Evolutionary conservation across 2,888 invertebrate species (phyloP).

Genomic region (Apodemia hepburni): DNA sequence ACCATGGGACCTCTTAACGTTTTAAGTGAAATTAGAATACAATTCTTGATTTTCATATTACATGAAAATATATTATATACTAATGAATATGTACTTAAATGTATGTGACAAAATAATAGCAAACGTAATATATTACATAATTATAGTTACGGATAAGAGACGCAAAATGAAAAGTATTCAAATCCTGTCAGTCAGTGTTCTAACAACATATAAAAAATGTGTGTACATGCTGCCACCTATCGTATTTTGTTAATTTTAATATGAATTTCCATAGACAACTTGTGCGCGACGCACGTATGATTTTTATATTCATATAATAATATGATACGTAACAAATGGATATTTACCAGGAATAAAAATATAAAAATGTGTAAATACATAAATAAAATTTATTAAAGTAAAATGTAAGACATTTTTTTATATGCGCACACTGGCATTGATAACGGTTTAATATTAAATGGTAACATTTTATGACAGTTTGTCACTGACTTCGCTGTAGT

Average conservation of each 20-base stretch:
- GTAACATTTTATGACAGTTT: slow-evolving; percentile 61
- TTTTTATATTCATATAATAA: not conserved
- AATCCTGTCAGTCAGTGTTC: not conserved
- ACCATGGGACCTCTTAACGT: slow-evolving; percentile 68
- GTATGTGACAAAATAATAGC: too few relatives aligned
- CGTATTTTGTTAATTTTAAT: not conserved
- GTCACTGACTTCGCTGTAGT: slow-evolving; percentile 75
- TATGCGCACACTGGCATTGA: not conserved
- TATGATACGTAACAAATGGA: not conserved
- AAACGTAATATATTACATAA: too few relatives aligned
- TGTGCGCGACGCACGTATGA: not conserved
- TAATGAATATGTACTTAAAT: too few relatives aligned
- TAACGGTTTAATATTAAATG: slow-evolving; percentile 24
- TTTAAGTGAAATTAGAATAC: slow-evolving; percentile 32
- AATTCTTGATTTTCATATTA: not conserved
- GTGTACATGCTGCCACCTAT: slow-evolving; percentile 23
- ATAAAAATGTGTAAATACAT: not conserved
- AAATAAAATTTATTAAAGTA: not conserved
- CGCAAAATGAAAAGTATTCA: not conserved
- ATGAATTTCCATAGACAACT: not conserved
- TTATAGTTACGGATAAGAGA: too few relatives aligned
- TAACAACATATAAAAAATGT: not conserved
- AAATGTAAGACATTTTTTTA: not conserved
- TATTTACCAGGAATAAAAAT: not conserved
- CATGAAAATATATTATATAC: too few relatives aligned